These are phyloP conservation scores for Harpegnathos saltator DNA, from an alignment of 1,140 invertebrate genomes.

Conservation along the genomic window DNA sequence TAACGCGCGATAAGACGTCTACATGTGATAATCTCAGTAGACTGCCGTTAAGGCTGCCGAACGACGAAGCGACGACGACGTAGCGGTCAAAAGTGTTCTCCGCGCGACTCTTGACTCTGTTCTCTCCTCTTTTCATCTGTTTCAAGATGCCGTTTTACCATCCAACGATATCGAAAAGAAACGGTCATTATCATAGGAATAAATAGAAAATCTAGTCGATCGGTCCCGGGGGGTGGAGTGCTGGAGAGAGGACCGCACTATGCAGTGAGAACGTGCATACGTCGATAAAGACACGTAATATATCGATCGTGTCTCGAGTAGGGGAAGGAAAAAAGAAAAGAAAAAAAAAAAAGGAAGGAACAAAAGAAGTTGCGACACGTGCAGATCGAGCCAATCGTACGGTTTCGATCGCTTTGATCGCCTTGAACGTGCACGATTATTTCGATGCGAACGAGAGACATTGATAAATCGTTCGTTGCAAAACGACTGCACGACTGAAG, in stretches of 20 bases:
- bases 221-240: neutral
- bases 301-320: conserved; percentile 48
- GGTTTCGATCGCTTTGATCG: conserved; percentile 17
- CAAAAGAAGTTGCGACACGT: conserved; percentile 22
- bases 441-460: neutral
- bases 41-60: neutral
- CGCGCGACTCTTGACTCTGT: neutral
- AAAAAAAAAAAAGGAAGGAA: neutral
- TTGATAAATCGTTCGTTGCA: too few relatives aligned
- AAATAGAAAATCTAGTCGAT: neutral
- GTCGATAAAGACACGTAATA: conserved; percentile 30
- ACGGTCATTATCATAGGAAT: conserved; percentile 20
- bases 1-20: too few relatives aligned
- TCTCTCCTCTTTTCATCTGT: neutral
- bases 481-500: too few relatives aligned
- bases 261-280: conserved; percentile 52
- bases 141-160: conserved; percentile 17
- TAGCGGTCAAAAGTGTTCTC: conserved; percentile 12
- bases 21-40: neutral
- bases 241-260: conserved; percentile 36
- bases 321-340: neutral
- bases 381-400: conserved; percentile 50
- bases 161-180: conserved; percentile 26
- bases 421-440: neutral
- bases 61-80: neutral